A percentile compares a stretch with the other conserved stretches of the same genome.
These are phyloP conservation scores for Macheiramphus alcinus DNA, from an alignment of 2,113 vertebrate species.

Conservation along the genomic window DNA sequence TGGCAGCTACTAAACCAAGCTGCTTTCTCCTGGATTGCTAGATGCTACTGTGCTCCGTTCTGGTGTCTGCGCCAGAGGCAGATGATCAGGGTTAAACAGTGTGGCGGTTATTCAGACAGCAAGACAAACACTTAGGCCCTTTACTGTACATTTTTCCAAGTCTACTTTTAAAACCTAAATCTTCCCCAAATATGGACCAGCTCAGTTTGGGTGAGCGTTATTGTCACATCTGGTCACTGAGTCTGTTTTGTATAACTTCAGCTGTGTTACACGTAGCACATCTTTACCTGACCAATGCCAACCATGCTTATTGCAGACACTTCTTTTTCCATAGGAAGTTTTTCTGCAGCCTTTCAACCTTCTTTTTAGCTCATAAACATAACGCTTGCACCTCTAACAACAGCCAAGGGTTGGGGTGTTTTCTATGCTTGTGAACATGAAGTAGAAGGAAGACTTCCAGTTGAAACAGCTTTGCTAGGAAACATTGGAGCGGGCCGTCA, in stretches of 20 bases:
- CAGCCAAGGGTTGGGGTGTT: not conserved
- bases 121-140: not conserved
- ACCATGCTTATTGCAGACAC: not conserved
- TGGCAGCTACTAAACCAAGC: not conserved
- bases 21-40: not conserved
- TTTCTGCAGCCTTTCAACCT: not conserved
- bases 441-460: not conserved
- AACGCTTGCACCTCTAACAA: not conserved
- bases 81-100: not conserved
- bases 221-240: not conserved
- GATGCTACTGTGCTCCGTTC: constrained; percentile 2
- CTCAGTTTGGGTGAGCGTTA: not conserved
- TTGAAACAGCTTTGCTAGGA: not conserved
- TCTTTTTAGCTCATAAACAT: not conserved
- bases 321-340: rapidly evolving
- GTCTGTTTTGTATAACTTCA: not conserved
- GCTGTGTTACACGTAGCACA: not conserved
- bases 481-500: rapidly evolving
- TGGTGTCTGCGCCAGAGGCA: not conserved
- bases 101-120: not conserved
- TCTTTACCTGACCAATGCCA: not conserved
- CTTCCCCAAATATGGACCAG: not conserved
- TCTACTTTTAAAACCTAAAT: not conserved
- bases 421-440: not conserved
- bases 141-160: not conserved